Evolutionary conservation across 2,113 vertebrate species (phyloP).

Genomic region (Bothrops jararaca): DNA sequence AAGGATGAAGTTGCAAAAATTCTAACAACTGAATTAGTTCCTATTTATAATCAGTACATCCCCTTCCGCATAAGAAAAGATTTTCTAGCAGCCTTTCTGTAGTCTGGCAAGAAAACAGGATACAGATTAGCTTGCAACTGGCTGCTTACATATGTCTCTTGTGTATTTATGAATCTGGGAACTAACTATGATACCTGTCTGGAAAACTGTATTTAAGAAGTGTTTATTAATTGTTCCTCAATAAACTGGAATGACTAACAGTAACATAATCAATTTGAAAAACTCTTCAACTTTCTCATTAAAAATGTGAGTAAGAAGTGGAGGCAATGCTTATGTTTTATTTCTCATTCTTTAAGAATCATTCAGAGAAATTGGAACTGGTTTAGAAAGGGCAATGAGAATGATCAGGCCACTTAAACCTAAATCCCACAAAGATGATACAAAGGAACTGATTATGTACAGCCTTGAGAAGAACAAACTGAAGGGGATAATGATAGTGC

Average conservation of each 20-base stretch:
- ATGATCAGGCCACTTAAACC: background rate
- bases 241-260: background rate
- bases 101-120: background rate
- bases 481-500: background rate
- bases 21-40: background rate
- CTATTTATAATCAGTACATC: background rate
- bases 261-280: background rate
- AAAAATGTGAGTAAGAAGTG: background rate
- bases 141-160: background rate
- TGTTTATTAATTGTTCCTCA: background rate
- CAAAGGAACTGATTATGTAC: background rate
- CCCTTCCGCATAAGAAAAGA: background rate
- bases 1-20: background rate
- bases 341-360: background rate
- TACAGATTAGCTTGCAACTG: background rate
- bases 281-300: background rate
- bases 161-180: background rate
- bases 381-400: background rate
- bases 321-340: background rate
- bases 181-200: background rate
- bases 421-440: background rate
- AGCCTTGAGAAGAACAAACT: background rate
- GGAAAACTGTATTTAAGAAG: background rate
- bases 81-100: background rate
- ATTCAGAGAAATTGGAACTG: background rate